phyloP scores from a whole-genome alignment of 2,797 vertebrate genomes.

The Craterocephalus amniculus region DNA sequence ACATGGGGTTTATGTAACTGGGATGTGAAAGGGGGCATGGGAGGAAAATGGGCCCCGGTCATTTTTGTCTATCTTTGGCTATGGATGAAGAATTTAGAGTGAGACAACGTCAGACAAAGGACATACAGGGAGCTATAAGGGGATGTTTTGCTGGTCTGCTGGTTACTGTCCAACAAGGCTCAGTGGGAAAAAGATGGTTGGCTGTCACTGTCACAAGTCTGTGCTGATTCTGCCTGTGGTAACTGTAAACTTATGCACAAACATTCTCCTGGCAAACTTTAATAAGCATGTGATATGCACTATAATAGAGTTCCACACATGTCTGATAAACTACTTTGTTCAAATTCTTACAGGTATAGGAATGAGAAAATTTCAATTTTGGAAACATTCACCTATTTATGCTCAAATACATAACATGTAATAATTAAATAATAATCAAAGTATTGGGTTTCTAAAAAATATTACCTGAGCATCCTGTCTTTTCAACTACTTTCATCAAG shows the following conservation, averaged over 20 bases:
- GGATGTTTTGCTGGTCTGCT: constrained; percentile 27
- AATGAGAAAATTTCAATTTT: too few species aligned
- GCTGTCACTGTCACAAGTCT: not conserved
- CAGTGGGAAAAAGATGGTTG: constrained; percentile 17
- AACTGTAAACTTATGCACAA: not conserved
- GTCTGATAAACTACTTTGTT: too few species aligned
- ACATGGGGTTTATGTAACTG: constrained; percentile 42
- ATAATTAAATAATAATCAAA: too few species aligned
- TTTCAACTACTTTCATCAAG: too few species aligned
- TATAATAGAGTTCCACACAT: not conserved
- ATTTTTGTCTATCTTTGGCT: constrained; percentile 58
- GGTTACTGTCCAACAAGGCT: constrained; percentile 27
- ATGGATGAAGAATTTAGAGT: constrained; percentile 31
- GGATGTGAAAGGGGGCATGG: constrained; percentile 44
- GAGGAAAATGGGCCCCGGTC: constrained; percentile 43
- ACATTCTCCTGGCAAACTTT: not conserved
- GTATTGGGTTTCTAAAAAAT: too few species aligned
- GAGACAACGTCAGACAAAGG: constrained; percentile 8
- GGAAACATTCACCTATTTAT: too few species aligned
- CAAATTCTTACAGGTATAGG: not conserved
- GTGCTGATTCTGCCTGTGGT: not conserved
- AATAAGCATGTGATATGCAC: not conserved
- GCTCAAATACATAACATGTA: too few species aligned
- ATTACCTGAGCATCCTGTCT: too few species aligned
- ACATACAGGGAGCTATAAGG: constrained; percentile 15